A percentile compares a stretch with the other conserved stretches of the same genome.
phyloP scores from a whole-genome alignment of 2,888 invertebrate species.

The Ectemnius continuus region DNA sequence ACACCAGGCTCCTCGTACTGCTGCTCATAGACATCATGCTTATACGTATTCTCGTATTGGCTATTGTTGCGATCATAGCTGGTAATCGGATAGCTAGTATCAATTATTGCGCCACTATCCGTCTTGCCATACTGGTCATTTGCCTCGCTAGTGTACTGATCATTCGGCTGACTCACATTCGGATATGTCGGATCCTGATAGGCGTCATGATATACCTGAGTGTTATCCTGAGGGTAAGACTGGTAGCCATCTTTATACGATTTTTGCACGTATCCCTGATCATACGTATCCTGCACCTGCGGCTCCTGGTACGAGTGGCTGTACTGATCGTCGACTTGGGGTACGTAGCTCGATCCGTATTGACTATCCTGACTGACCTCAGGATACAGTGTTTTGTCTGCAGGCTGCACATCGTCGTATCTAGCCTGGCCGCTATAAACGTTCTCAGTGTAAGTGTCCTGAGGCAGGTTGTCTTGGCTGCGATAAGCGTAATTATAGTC shows the following conservation, averaged over 20 bases:
- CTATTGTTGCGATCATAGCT: slow-evolving; percentile 67
- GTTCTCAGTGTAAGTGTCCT: slow-evolving; percentile 62
- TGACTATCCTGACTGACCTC: slow-evolving; percentile 62
- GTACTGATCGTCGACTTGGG: slow-evolving; percentile 58
- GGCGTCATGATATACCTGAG: slow-evolving; percentile 61
- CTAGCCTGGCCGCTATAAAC: slow-evolving; percentile 41
- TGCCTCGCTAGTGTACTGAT: slow-evolving; percentile 57
- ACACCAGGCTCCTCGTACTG: slow-evolving; percentile 60
- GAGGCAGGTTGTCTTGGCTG: slow-evolving; percentile 83
- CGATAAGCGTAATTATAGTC: slow-evolving; percentile 86
- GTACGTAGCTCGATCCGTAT: slow-evolving; percentile 56
- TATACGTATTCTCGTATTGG: slow-evolving; percentile 57
- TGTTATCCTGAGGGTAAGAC: slow-evolving; percentile 55
- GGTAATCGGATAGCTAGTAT: slow-evolving; percentile 64
- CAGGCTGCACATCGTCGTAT: slow-evolving; percentile 55
- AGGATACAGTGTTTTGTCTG: slow-evolving; percentile 54
- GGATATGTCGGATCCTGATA: slow-evolving; percentile 71
- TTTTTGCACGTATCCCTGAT: slow-evolving; percentile 60
- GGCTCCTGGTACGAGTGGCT: slow-evolving; percentile 48
- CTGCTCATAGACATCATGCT: slow-evolving; percentile 62
- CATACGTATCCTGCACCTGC: slow-evolving; percentile 58
- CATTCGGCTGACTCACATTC: slow-evolving; percentile 63
- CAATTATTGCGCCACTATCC: slow-evolving; percentile 54
- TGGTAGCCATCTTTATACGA: slow-evolving; percentile 62
- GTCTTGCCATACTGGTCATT: slow-evolving; percentile 52